Base-by-base conservation (phyloP, 1,140 invertebrate genomes). In the Danaus melanippus region DNA sequence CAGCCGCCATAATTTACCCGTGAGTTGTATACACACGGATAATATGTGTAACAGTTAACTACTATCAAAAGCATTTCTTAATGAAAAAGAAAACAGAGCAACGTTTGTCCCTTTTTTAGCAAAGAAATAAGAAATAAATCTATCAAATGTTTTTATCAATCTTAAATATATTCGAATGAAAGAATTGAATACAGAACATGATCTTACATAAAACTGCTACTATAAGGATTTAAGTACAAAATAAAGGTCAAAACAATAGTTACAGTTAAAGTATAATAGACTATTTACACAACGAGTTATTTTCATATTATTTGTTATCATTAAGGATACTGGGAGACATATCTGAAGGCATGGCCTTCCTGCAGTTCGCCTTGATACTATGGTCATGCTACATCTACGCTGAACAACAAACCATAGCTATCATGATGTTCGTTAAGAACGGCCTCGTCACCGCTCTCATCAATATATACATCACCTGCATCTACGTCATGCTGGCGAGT, bases 331-430 rank as follows among this genome's bases (percentile, higher is more conserved):
- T 90, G 12, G 84, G 86, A 10, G 80, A 85, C 17, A 84, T 90
- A 50, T 69, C 85, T 5, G 79, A 89, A 44, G 76, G 72, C 17
- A 11, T 87, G 48, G 87, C 90, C 56, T 92, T 88, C 74, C 39
- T 90, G 1, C 90, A 90, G 68, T 91, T 93, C 58, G 85, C 89
- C 6, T 76, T 92, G n/a, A 89, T 92, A 0, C 82, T 97, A 0
- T 94, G 93, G 92, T 91, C 93, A 0, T 93, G 92, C 69, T 95
- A 93, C 74, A 88, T 95, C 0, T 92, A 95, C 54, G 91, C 93
- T 0, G 95, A 97, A 71, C 95, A 97, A 71, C 90, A 96, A 58
- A 92, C 94, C 0, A 91, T 97, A 32, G 92, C 93, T 0, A 88
- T 96, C 32, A 88, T 97, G 64, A 92, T 96, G 90, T 88, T 96